Base-by-base conservation (phyloP, 2,797 vertebrate species). In the Epinephelus malabaricus region DNA sequence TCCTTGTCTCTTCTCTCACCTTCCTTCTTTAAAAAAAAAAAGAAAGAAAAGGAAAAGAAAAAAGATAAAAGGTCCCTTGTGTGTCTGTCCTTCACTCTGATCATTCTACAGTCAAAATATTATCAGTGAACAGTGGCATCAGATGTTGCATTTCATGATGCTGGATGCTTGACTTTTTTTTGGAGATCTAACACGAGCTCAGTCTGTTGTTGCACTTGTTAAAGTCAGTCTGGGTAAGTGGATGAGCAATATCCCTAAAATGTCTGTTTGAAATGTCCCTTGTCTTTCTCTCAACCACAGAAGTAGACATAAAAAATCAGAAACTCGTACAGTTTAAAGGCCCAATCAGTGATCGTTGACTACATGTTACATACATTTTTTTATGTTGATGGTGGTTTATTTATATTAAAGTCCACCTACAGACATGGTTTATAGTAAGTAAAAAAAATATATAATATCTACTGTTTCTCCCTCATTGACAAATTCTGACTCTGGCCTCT, bases 41-140 rank as follows among this genome's bases (percentile, higher is more conserved):
- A 30, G 21, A 34, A 34, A 34, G 6, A 30, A 69, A 74, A 17
- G 25, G 66, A 45, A 64, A 27, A 3, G 66, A 45, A 64, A 27
- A 3, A 21, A 58, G 14, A 79, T 34, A 46, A 76, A 71, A 55
- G 3, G 78, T 80, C 61, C 69, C 70, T 62, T 11, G 71, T 81
- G 70, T 80, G 62, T 83, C 70, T 76, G 73, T 85, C 79, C 89
- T 90, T 86, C 67, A 69, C 72, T 82, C 60, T 72, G 68, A 88
- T 88, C 79, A 40, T 45, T 81, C 53, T 34, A 15, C 62, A 76
- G 50, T 70, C 53, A n/a, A 66, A 74, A 69, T 54, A 73, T 71
- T 78, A 84, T 82, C 64, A 62, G 81, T 67, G 49, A 81, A 64
- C 63, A 30, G 54, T 65, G 50, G 66, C 71, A 76, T 70, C 73